A percentile compares a stretch with the other conserved stretches of the same genome.
Conservation (phyloP, 1,140 invertebrate species). For the Latrodectus geometricus region DNA sequence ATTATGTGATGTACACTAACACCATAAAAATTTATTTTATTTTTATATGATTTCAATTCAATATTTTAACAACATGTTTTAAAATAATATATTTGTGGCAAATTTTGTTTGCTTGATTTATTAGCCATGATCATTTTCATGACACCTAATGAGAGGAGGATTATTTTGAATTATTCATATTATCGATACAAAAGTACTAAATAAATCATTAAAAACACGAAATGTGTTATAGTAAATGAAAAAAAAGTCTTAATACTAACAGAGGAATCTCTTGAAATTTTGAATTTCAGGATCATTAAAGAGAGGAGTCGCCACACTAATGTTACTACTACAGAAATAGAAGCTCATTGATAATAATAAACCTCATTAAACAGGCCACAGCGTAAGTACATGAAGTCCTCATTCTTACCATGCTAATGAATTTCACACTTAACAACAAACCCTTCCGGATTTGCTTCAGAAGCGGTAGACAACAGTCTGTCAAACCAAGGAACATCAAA, state of each 20-base stretch:
- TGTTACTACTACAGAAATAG: background rate
- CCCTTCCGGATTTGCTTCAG: background rate
- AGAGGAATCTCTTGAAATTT: no score
- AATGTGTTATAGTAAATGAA: background rate
- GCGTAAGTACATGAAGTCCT: background rate
- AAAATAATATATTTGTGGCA: no score
- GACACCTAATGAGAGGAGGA: no score
- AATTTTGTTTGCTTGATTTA: no score
- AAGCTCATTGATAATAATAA: background rate
- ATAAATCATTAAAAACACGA: background rate
- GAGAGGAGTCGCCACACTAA: background rate
- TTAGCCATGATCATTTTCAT: no score
- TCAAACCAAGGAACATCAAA: slow-evolving; percentile 22
- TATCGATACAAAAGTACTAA: background rate
- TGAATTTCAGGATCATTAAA: slow-evolving; percentile 5
- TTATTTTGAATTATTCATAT: no score
- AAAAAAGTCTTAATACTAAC: background rate
- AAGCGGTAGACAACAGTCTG: background rate
- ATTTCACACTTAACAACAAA: slow-evolving; percentile 32
- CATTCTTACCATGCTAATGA: slow-evolving; percentile 6
- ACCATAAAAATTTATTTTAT: no score
- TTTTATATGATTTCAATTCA: no score
- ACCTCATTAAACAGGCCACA: background rate
- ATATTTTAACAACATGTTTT: no score
- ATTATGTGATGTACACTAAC: no score